Percentiles rank a stretch among this genome's conserved stretches.
These are phyloP conservation scores for Phaethornis superciliosus DNA, from an alignment of 2,113 vertebrate species.

Conservation along the genomic window DNA sequence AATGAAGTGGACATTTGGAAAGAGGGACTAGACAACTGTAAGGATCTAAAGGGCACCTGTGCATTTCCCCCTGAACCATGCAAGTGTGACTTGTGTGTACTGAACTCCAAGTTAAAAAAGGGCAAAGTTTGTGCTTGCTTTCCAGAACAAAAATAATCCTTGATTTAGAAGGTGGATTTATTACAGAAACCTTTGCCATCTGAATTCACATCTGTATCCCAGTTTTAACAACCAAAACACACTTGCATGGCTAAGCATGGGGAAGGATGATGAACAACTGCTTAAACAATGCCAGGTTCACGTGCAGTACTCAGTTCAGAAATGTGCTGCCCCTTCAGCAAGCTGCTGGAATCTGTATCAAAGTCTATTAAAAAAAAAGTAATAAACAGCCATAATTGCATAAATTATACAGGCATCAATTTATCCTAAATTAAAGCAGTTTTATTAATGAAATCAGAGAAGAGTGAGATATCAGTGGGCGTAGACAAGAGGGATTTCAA, in stretches of 20 bases:
- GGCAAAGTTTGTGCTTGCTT: background rate
- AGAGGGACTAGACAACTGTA: rapidly evolving
- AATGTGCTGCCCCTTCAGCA: background rate
- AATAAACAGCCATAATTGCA: background rate
- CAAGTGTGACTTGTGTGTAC: background rate
- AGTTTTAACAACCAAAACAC: background rate
- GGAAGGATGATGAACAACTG: background rate
- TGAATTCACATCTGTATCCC: background rate
- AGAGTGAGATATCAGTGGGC: too few relatives aligned
- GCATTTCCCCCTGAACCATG: background rate
- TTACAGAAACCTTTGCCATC: background rate
- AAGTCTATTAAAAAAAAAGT: background rate
- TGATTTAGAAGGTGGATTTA: background rate
- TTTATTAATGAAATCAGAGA: background rate
- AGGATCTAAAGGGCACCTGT: background rate
- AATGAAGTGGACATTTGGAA: background rate
- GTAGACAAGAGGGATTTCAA: background rate
- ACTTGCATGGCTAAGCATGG: background rate
- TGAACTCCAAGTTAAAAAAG: background rate
- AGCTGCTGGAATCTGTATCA: background rate
- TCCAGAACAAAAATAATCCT: background rate
- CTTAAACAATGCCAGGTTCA: background rate
- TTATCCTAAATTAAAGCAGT: background rate
- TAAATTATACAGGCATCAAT: background rate
- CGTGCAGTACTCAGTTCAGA: background rate